phyloP scores from a whole-genome alignment of 2,113 vertebrate genomes.

The Athene noctua region DNA sequence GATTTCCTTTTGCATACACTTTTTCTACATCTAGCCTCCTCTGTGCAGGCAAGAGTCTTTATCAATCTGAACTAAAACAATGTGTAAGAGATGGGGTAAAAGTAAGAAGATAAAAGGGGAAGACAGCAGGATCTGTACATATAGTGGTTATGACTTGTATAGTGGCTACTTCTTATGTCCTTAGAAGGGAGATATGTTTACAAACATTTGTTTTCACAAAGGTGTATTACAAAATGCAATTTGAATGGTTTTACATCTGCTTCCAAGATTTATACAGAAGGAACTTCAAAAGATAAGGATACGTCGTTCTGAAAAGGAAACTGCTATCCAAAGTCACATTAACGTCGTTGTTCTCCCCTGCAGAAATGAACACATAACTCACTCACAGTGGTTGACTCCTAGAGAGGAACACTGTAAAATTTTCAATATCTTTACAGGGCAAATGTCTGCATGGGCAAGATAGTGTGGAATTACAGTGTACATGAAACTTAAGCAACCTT shows the following conservation, averaged over 20 bases:
- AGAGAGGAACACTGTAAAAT: constrained; percentile 19
- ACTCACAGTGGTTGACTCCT: constrained; percentile 6
- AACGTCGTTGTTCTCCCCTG: constrained; percentile 25
- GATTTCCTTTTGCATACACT: neutral
- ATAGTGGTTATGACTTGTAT: neutral
- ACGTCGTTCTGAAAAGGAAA: constrained; percentile 34
- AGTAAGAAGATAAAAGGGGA: neutral
- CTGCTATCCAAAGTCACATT: constrained; percentile 21
- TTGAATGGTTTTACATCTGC: constrained; percentile 18
- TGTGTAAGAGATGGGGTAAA: neutral
- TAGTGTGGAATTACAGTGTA: constrained; percentile 68
- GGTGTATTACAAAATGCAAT: constrained; percentile 16
- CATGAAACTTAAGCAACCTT: constrained; percentile 25
- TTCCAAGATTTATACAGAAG: constrained; percentile 23
- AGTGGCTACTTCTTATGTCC: neutral
- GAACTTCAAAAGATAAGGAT: constrained; percentile 22
- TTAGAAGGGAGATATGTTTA: neutral
- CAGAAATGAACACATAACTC: constrained; percentile 54
- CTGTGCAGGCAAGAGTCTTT: neutral
- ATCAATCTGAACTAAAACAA: neutral
- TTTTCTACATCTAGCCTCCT: neutral
- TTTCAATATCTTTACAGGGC: neutral
- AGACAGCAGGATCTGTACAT: neutral
- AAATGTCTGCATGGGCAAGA: constrained; percentile 57
- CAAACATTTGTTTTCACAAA: neutral